Evolutionary conservation across 2,888 invertebrate genomes (phyloP).

Genomic region (Ophion slaviceki): DNA sequence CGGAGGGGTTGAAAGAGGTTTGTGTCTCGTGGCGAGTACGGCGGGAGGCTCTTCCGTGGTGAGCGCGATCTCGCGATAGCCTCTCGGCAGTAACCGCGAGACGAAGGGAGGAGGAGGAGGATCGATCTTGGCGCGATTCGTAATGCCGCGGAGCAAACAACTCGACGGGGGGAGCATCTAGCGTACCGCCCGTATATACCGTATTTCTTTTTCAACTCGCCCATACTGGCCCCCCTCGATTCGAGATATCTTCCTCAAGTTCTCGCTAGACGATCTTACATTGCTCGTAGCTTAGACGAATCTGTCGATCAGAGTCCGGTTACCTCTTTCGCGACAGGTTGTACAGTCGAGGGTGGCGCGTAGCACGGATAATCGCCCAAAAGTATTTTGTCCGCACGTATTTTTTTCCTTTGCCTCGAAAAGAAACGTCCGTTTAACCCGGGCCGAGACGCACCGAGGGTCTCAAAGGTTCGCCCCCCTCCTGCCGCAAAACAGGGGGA

Average conservation of each 20-base stretch:
- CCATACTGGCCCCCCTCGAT: too few species aligned
- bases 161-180: slow-evolving; percentile 39
- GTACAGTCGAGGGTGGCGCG: not conserved
- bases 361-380: slow-evolving; percentile 3
- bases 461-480: slow-evolving; percentile 59
- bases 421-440: not conserved
- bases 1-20: slow-evolving; percentile 28
- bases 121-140: slow-evolving; percentile 56
- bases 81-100: not conserved
- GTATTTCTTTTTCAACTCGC: slow-evolving; percentile 10
- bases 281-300: not conserved
- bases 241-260: too few species aligned
- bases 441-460: slow-evolving; percentile 32
- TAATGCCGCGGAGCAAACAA: slow-evolving; percentile 31
- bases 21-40: slow-evolving; percentile 31
- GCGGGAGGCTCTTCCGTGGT: slow-evolving; percentile 48
- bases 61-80: slow-evolving; percentile 44
- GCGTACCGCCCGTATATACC: slow-evolving; percentile 3
- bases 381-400: not conserved
- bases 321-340: slow-evolving; percentile 28
- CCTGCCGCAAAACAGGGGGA: slow-evolving; percentile 46
- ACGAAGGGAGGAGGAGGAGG: slow-evolving; percentile 9
- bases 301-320: too few species aligned
- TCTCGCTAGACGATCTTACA: too few species aligned
- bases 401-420: slow-evolving; percentile 2